Evolutionary conservation across 2,113 vertebrate genomes (phyloP).

Genomic region (Falcunculus frontatus): DNA sequence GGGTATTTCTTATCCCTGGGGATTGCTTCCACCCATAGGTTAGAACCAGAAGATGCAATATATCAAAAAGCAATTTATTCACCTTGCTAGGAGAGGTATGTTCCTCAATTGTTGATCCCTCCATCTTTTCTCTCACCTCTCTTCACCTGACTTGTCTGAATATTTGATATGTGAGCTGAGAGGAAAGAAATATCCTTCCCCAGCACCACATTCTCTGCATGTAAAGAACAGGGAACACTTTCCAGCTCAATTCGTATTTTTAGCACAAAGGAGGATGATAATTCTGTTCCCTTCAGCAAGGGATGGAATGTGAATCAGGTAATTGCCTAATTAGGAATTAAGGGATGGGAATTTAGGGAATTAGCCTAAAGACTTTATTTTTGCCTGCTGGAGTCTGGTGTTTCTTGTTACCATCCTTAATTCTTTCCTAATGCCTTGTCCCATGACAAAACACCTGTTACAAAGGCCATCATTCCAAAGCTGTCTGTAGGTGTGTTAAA

Average conservation of each 20-base stretch:
- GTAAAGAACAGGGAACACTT: background rate
- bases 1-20: background rate
- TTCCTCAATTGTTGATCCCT: background rate
- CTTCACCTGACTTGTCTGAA: background rate
- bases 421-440: slow-evolving; percentile 10
- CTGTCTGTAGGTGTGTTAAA: background rate
- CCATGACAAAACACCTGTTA: slow-evolving; percentile 34
- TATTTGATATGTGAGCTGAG: background rate
- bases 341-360: background rate
- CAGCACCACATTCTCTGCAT: background rate
- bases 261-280: background rate
- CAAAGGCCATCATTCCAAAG: background rate
- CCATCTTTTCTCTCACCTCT: background rate
- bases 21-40: background rate
- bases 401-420: slow-evolving; percentile 2
- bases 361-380: background rate
- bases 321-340: slow-evolving; percentile 23
- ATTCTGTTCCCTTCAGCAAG: background rate
- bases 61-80: background rate
- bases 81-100: background rate
- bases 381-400: background rate
- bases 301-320: background rate
- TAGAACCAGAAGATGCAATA: background rate
- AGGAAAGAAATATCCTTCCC: background rate
- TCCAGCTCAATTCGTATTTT: background rate